Evolutionary conservation across 2,797 vertebrate genomes (phyloP), one percentile per base, ranked within the genome.

Genomic region (Acanthopagrus latus): DNA sequence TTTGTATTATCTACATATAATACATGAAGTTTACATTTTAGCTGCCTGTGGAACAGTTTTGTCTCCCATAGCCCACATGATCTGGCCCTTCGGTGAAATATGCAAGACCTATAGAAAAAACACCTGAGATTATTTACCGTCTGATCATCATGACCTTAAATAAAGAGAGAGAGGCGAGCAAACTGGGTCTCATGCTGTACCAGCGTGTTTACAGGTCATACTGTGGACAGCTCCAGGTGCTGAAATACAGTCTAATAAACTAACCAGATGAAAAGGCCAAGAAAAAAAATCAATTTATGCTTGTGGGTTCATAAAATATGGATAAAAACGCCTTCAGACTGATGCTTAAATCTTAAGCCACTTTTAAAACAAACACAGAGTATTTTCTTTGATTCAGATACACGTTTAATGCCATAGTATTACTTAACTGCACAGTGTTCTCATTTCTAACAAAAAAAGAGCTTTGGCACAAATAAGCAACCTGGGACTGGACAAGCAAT

Each of bases 201-300:
- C 41, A n/a, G 43, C 29, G 50, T 44, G 60, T 33, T 44, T 21
- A 62, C 59, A 62, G 50, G 48, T 64, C 59, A 5, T 1, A 54
- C 29, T 57, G 60, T 77, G 76, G 69, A 86, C 65, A 80, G 80
- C 73, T 80, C 63, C 74, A 52, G 29, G 64, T 82, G 52, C 52
- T 81, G 77, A 83, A 83, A 71, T 64, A 1, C 64, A 68, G 25
- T 52, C 21, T 25, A 43, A 38, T 9, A 64, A 52, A 48, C 3
- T 29, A 29, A 46, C 20, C 25, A 56, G 41, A 80, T 43, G 17
- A 51, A 63, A 51, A 71, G 29, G 12, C 55, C 18, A 43, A 14
- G 11, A 18, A 25, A n/a, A 48, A 20, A 18, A 46, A 38, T 29
- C 17, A 46, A 13, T 4, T 29, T 33, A 44, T 60, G 17, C 64